Conservation (phyloP, 2,113 vertebrate genomes). For the Hippocampus comes region DNA sequence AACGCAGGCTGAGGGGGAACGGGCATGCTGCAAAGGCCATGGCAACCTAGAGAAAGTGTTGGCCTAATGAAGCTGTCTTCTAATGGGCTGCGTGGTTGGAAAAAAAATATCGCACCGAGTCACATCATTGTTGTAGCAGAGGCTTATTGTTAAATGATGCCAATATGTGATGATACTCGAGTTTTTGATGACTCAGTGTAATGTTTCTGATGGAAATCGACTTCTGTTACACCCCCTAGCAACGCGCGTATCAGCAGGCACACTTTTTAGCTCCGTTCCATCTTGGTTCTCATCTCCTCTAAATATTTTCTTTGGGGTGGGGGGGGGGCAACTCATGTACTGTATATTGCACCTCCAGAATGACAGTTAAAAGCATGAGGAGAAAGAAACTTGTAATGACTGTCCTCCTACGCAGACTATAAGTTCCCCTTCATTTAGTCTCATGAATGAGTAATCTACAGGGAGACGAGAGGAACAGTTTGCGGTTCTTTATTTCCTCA, state of each 20-base stretch:
- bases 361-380: conserved; percentile 38
- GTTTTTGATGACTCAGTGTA: background rate
- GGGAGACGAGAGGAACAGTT: conserved; percentile 5
- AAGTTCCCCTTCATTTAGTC: conserved; percentile 57
- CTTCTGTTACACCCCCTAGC: too few species aligned
- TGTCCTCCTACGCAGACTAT: conserved; percentile 31
- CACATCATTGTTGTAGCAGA: background rate
- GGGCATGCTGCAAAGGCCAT: conserved; percentile 13
- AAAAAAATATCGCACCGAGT: background rate
- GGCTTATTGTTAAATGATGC: background rate
- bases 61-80: conserved; percentile 16
- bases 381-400: conserved; percentile 32
- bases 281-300: conserved; percentile 1
- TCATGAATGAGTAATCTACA: conserved; percentile 52
- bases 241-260: too few species aligned
- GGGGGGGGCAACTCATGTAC: conserved; percentile 4
- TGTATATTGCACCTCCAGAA: conserved; percentile 16
- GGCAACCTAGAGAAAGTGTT: conserved; percentile 11
- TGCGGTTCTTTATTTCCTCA: background rate
- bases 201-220: too few species aligned
- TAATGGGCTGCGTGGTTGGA: background rate
- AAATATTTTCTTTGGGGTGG: background rate
- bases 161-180: background rate
- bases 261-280: background rate
- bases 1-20: conserved; percentile 8